These are phyloP conservation scores for Prolemur simus DNA, from an alignment of 2,113 vertebrate genomes.

Conservation along the genomic window DNA sequence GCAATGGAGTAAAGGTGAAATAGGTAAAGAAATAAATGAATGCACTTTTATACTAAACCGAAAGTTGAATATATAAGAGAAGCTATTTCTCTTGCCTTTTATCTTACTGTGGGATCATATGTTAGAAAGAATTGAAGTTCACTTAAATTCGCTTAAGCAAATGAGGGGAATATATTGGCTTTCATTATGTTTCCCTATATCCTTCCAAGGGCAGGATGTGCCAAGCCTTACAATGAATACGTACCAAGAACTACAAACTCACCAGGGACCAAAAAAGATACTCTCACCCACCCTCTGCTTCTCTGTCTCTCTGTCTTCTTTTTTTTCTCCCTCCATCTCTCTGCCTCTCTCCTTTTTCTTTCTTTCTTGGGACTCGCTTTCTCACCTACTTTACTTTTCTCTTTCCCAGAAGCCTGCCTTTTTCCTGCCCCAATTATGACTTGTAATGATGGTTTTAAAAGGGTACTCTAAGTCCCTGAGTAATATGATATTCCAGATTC, in stretches of 20 bases:
- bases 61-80: neutral
- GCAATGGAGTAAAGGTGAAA: neutral
- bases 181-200: neutral
- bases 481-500: neutral
- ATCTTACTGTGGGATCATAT: neutral
- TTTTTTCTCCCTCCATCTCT: neutral
- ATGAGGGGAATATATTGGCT: neutral
- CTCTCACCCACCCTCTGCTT: too few species aligned
- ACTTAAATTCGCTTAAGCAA: neutral
- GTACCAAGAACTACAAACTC: neutral
- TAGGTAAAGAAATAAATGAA: slow-evolving; percentile 20
- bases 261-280: neutral
- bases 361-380: neutral
- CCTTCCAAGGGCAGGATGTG: neutral
- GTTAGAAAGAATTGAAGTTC: slow-evolving; percentile 7
- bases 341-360: neutral
- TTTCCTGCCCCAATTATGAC: neutral
- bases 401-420: neutral
- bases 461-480: neutral
- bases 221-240: neutral
- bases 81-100: slow-evolving; percentile 3
- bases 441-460: neutral
- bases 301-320: neutral
- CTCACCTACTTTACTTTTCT: neutral
- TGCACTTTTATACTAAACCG: neutral